Conservation (phyloP, 2,113 vertebrate species). For the Nymphicus hollandicus region DNA sequence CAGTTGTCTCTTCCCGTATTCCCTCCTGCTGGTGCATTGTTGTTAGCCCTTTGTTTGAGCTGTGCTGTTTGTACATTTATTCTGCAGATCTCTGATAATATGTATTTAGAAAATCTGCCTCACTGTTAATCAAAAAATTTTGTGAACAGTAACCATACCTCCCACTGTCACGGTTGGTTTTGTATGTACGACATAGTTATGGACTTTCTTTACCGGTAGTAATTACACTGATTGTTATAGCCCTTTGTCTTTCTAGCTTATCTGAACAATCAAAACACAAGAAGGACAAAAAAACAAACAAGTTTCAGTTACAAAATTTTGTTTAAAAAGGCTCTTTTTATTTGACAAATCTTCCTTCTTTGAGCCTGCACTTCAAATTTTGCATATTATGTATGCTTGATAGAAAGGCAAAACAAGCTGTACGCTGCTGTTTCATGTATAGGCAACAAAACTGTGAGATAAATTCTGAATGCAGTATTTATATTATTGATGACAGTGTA, state of each 20-base stretch:
- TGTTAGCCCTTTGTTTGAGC: neutral
- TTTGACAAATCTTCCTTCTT: neutral
- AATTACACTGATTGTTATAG: neutral
- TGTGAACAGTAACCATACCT: neutral
- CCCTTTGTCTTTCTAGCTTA: neutral
- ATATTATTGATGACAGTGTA: conserved; percentile 38
- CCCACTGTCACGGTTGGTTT: neutral
- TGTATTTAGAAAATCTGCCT: neutral
- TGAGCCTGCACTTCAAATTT: neutral
- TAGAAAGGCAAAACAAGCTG: neutral
- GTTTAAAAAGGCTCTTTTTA: neutral
- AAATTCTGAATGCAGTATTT: conserved; percentile 12
- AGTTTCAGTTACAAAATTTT: neutral
- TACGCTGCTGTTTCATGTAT: neutral
- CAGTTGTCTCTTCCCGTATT: neutral
- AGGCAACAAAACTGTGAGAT: conserved; percentile 5
- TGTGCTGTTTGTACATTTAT: neutral
- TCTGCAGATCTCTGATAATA: neutral
- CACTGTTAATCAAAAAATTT: neutral
- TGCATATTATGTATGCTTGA: neutral
- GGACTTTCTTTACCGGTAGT: neutral
- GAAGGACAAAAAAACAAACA: neutral
- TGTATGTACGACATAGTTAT: neutral
- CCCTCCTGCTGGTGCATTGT: neutral
- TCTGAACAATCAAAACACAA: neutral